These are phyloP conservation scores for Orthosia gracilis DNA, from an alignment of 2,888 invertebrate species.

Conservation along the genomic window DNA sequence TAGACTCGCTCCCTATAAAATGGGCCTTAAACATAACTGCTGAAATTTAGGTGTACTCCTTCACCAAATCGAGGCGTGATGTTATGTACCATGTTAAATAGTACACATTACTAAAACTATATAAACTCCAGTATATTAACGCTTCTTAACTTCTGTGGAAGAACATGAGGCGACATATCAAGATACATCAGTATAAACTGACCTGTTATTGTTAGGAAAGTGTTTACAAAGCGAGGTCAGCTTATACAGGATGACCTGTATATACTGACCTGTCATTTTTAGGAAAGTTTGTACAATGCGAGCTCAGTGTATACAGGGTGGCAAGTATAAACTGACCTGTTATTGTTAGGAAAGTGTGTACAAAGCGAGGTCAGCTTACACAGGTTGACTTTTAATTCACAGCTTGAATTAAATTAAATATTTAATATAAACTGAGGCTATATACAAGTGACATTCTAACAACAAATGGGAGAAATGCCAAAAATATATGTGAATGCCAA, in stretches of 20 bases:
- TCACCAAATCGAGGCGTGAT: too few species aligned
- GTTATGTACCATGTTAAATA: not conserved
- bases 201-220: not conserved
- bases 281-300: not conserved
- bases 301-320: not conserved
- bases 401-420: not conserved
- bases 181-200: not conserved
- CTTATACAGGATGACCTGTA: not conserved
- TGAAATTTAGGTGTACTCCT: not conserved
- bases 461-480: too few species aligned
- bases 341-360: not conserved
- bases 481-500: too few species aligned
- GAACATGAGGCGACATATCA: not conserved
- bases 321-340: not conserved
- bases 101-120: constrained; percentile 15
- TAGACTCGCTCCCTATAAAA: too few species aligned
- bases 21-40: not conserved
- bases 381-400: not conserved
- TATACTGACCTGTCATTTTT: not conserved
- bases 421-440: too few species aligned
- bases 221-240: not conserved
- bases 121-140: constrained; percentile 15
- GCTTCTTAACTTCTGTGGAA: constrained; percentile 1
- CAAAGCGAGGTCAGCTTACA: not conserved
- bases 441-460: too few species aligned